Conservation (phyloP, 2,888 invertebrate genomes). For the Harmothoe impar region DNA sequence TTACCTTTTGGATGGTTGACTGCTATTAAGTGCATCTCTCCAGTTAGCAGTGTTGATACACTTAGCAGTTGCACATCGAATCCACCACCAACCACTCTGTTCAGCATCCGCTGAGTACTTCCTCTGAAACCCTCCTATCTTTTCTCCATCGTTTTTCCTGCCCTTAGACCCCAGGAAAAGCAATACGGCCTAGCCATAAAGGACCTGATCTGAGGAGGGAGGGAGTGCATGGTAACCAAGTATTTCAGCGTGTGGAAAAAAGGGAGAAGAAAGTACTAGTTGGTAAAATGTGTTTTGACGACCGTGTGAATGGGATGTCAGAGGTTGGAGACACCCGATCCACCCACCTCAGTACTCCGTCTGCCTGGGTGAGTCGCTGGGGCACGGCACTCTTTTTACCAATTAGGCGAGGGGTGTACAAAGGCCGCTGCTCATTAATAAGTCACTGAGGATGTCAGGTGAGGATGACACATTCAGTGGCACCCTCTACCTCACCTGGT, state of each 20-base stretch:
- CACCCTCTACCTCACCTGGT: background rate
- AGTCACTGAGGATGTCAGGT: conserved; percentile 29
- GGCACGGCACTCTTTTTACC: conserved; percentile 50
- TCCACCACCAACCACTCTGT: background rate
- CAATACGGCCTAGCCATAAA: too few relatives aligned
- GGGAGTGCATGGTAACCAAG: too few relatives aligned
- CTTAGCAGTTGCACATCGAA: background rate
- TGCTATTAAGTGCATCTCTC: too few relatives aligned
- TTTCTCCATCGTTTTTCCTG: too few relatives aligned
- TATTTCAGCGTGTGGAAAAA: too few relatives aligned
- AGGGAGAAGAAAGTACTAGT: background rate
- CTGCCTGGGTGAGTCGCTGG: background rate
- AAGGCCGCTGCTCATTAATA: conserved; percentile 35
- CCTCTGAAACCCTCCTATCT: too few relatives aligned
- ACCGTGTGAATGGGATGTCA: conserved; percentile 43
- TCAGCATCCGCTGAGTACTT: too few relatives aligned
- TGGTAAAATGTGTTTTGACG: conserved; percentile 15
- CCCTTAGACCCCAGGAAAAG: too few relatives aligned
- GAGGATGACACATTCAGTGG: background rate
- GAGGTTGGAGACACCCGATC: conserved; percentile 14
- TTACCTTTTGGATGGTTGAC: too few relatives aligned
- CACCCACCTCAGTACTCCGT: background rate
- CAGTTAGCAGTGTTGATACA: too few relatives aligned
- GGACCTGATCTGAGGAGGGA: too few relatives aligned
- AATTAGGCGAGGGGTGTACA: conserved; percentile 36